Percentiles rank a stretch among this genome's conserved stretches.
Evolutionary conservation across 2,888 invertebrate species (phyloP).

Genomic region (Athetis lepigone): DNA sequence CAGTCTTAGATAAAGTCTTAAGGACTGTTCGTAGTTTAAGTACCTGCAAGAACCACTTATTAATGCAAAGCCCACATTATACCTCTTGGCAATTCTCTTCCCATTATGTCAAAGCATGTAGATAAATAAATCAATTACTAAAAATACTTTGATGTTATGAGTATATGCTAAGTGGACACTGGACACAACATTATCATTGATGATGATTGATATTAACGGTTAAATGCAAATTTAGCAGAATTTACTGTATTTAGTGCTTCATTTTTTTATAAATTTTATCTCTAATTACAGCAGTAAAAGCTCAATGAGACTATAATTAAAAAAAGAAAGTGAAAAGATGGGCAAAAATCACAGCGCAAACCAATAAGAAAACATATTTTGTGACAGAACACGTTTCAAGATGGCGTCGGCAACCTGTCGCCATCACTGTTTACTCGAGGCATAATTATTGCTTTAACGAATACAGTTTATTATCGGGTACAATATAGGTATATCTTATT

Average conservation of each 20-base stretch:
- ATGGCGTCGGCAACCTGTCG: slow-evolving; percentile 51
- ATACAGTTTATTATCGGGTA: slow-evolving; percentile 75
- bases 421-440: slow-evolving; percentile 72
- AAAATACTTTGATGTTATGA: too few species aligned
- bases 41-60: background rate
- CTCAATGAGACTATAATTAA: background rate
- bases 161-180: too few species aligned
- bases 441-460: slow-evolving; percentile 78
- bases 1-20: background rate
- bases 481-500: slow-evolving; percentile 65
- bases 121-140: too few species aligned
- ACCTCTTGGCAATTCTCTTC: too few species aligned
- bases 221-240: too few species aligned
- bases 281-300: background rate
- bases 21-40: background rate
- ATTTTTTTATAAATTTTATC: background rate
- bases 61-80: background rate
- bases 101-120: too few species aligned
- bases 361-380: slow-evolving; percentile 53
- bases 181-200: too few species aligned
- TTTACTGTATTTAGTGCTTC: too few species aligned
- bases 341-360: slow-evolving; percentile 52
- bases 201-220: too few species aligned
- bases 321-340: background rate
- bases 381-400: slow-evolving; percentile 49